These are phyloP conservation scores for Noctua fimbriata DNA, from an alignment of 2,888 invertebrate genomes.

Conservation along the genomic window DNA sequence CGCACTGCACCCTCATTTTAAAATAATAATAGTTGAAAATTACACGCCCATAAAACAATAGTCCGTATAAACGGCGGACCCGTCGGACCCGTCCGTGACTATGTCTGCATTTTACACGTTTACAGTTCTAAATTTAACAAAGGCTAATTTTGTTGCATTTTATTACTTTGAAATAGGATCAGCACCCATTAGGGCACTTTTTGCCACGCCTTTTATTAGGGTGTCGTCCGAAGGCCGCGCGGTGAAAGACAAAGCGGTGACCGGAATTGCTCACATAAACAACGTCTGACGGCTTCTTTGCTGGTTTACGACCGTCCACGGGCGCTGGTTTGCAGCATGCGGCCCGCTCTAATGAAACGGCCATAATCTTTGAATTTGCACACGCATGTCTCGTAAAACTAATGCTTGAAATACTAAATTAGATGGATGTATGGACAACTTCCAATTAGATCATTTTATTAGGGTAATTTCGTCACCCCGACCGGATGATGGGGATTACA, in stretches of 20 bases:
- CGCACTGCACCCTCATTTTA: conserved; percentile 56
- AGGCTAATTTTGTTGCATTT: conserved; percentile 90
- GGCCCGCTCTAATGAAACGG: conserved; percentile 53
- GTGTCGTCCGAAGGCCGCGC: conserved; percentile 88
- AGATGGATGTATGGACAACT: conserved; percentile 21
- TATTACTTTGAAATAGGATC: conserved; percentile 89
- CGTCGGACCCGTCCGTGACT: conserved; percentile 74
- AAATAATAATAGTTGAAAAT: conserved; percentile 71
- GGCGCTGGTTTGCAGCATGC: conserved; percentile 60
- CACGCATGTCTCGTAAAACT: conserved; percentile 44
- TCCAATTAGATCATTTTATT: conserved; percentile 33
- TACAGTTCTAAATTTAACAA: conserved; percentile 86
- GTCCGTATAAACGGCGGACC: conserved; percentile 70
- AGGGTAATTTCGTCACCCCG: conserved; percentile 2
- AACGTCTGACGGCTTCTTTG: conserved; percentile 88
- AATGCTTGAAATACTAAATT: conserved; percentile 31
- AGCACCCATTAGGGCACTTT: conserved; percentile 87
- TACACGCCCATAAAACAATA: conserved; percentile 84
- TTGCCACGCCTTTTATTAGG: conserved; percentile 90
- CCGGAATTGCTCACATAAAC: conserved; percentile 88
- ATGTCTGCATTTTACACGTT: conserved; percentile 80
- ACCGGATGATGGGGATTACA: conserved; percentile 2
- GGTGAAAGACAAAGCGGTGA: conserved; percentile 88
- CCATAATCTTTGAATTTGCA: conserved; percentile 55
- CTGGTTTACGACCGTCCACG: conserved; percentile 79